Evolutionary conservation across 35 echinoderm and acorn worm species (phyloP), one percentile per base, ranked within the genome.

Genomic region (Patiria miniata): DNA sequence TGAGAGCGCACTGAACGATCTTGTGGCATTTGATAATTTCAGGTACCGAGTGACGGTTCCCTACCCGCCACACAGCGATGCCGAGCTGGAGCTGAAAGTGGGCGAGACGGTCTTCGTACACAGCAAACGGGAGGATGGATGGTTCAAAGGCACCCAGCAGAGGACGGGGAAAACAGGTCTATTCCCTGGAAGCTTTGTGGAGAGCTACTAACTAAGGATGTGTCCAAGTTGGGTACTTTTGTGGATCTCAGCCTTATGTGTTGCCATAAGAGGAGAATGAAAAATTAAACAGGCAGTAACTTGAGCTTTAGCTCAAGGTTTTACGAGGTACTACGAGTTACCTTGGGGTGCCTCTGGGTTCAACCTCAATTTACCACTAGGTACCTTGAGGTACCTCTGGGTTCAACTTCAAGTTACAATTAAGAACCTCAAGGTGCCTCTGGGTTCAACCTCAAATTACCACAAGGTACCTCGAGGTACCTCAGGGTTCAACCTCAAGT

Each of bases 51-150:
- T 94, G 15, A 51, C 94, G 1, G 92, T 91, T 19, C 91, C 96
- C 0, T 98, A 98, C 78, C 96, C 96, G 60, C 88, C 92, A 51
- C 56, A 91, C 55, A 94, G 83, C 33, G 96, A 94, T 19, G 81
- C 81, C 16, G 96, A 98, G 40, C 73, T 98, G 32, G 86, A 88
- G 32, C 78, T 98, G 12, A 86, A 85, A 23, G 44, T 87, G 51
- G 96, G 92, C 10, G 92, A 94, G 17, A 83, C 82, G 5, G 89
- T 98, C 33, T 97, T 90, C 68, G 92, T 98, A 1, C 96, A 98
- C 83, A 94, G 91, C 79, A 98, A 98, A 60, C 55, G 96, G 8
- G 89, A 94, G 8, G 96, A 98, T 52, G 96, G 96, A 29, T 98
- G 96, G 96, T 98, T 89, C 47, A 94, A 94, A 65, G 96, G 92